These are phyloP conservation scores for Dione vanillae DNA, from an alignment of 2,888 invertebrate species.

Conservation along the genomic window DNA sequence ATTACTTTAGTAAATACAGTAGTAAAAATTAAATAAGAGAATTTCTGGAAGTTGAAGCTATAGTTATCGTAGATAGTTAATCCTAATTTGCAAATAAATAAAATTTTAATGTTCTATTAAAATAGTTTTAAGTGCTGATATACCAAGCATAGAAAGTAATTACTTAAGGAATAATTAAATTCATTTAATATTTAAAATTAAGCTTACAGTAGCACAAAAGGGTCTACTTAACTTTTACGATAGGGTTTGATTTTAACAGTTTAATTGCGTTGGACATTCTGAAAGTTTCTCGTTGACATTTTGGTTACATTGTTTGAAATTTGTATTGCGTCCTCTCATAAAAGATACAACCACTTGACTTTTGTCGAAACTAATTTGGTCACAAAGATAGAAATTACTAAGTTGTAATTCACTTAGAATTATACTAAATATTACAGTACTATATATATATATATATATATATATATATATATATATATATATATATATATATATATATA, in stretches of 20 bases:
- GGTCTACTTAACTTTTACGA: constrained; percentile 35
- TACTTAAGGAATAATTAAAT: constrained; percentile 25
- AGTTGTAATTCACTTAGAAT: constrained; percentile 51
- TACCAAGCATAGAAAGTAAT: not conserved
- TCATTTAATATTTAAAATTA: constrained; percentile 22
- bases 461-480: no score
- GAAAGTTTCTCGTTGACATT: constrained; percentile 64
- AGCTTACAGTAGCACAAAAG: constrained; percentile 11
- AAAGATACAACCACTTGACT: constrained; percentile 67
- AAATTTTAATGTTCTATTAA: constrained; percentile 27
- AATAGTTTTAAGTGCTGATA: constrained; percentile 53
- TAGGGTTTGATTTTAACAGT: constrained; percentile 68
- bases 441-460: no score
- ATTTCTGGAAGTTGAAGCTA: no score
- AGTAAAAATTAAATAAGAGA: no score
- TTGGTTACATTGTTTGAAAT: constrained; percentile 76
- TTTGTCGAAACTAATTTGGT: constrained; percentile 66
- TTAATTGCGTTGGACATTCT: constrained; percentile 67
- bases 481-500: no score
- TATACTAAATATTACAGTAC: constrained; percentile 50
- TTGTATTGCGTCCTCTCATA: constrained; percentile 69
- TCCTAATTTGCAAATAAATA: not conserved
- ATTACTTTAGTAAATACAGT: no score
- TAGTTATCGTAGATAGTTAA: no score
- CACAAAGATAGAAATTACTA: constrained; percentile 63